phyloP scores from a whole-genome alignment of 2,888 invertebrate species.

The Drosophila kanekoi region DNA sequence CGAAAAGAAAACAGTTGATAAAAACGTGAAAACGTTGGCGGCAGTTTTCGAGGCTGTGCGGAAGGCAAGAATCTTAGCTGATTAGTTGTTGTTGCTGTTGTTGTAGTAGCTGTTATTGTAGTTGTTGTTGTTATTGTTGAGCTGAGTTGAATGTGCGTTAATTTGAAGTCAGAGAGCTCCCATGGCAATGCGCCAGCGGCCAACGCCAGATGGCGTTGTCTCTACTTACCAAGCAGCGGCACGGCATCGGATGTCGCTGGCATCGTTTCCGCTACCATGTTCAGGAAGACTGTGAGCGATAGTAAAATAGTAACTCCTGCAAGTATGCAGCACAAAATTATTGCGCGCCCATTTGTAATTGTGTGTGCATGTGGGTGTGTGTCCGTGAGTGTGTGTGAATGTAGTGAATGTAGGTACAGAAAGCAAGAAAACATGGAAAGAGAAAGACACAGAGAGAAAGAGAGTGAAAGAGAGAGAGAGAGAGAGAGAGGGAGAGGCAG shows the following conservation, averaged over 20 bases:
- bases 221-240: conserved; percentile 90
- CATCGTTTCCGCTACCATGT: conserved; percentile 99
- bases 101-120: conserved; percentile 29
- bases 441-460: conserved; percentile 23
- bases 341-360: conserved; percentile 1
- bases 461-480: conserved; percentile 19
- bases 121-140: conserved; percentile 14
- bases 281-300: conserved; percentile 98
- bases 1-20: background rate
- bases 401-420: conserved; percentile 6
- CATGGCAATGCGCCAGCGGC: conserved; percentile 14
- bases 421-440: conserved; percentile 14
- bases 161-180: conserved; percentile 22
- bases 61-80: conserved; percentile 62
- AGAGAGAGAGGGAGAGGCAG: conserved; percentile 19
- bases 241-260: conserved; percentile 98
- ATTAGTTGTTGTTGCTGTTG: conserved; percentile 48
- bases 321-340: conserved; percentile 62
- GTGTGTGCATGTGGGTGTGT: background rate
- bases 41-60: conserved; percentile 58
- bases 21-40: conserved; percentile 26
- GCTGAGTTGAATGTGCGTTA: conserved; percentile 50
- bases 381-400: conserved; percentile 4
- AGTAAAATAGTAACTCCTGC: conserved; percentile 98
- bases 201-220: conserved; percentile 28